Percentiles rank a stretch among this genome's conserved stretches.
These are phyloP conservation scores for Pammene fasciana DNA, from an alignment of 2,888 invertebrate species.

Conservation along the genomic window DNA sequence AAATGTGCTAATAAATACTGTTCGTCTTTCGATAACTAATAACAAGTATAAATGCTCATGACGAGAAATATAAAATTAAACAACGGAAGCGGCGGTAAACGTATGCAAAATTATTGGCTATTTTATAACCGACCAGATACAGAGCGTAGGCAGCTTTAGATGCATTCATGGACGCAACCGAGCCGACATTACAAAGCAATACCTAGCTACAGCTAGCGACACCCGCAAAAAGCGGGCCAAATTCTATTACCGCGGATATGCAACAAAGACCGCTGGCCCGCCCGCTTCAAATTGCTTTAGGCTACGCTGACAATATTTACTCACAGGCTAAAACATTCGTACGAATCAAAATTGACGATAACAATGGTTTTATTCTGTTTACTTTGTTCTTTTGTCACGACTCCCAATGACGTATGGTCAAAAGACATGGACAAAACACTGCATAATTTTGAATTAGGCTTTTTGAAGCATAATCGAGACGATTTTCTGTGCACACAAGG, in stretches of 20 bases:
- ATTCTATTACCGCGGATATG: slow-evolving; percentile 82
- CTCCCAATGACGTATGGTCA: slow-evolving; percentile 14
- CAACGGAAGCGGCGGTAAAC: slow-evolving; percentile 37
- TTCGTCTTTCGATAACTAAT: neutral
- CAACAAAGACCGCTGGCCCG: slow-evolving; percentile 80
- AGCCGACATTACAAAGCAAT: slow-evolving; percentile 73
- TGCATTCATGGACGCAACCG: slow-evolving; percentile 80
- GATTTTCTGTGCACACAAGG: neutral
- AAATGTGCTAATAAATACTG: too few relatives aligned
- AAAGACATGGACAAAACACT: slow-evolving; percentile 11
- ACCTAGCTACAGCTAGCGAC: slow-evolving; percentile 51
- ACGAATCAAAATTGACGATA: slow-evolving; percentile 61
- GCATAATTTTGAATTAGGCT: slow-evolving; percentile 3
- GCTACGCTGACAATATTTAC: slow-evolving; percentile 78
- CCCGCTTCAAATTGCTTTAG: slow-evolving; percentile 81
- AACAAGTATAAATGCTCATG: neutral
- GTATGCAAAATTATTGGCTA: slow-evolving; percentile 56
- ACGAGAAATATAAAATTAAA: slow-evolving; percentile 39
- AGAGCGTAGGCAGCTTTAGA: slow-evolving; percentile 72
- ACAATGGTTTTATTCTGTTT: slow-evolving; percentile 41
- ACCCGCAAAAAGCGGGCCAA: slow-evolving; percentile 81
- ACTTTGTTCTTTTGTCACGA: slow-evolving; percentile 32
- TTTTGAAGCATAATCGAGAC: slow-evolving; percentile 10
- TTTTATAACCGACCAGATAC: slow-evolving; percentile 61
- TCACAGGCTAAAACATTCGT: slow-evolving; percentile 67